Conservation (phyloP, 2,888 invertebrate genomes). For the Microctonus aethiopoides region DNA sequence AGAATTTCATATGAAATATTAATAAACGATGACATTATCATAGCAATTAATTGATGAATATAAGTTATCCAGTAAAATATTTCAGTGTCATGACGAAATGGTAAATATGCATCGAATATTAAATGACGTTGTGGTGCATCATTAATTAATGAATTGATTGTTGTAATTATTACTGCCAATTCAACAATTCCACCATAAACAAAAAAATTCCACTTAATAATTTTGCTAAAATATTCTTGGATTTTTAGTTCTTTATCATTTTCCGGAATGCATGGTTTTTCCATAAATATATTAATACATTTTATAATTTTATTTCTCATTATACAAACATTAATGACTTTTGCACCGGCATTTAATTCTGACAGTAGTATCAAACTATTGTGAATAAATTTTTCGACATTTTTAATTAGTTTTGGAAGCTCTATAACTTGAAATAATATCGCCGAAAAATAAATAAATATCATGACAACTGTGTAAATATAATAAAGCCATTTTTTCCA, state of each 20-base stretch:
- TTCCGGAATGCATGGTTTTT: conserved; percentile 6
- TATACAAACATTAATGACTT: background rate
- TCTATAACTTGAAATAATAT: conserved; percentile 7
- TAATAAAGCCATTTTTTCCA: conserved; percentile 15
- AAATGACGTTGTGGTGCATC: conserved; percentile 31
- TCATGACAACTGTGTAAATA: conserved; percentile 1
- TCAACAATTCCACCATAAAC: conserved; percentile 8
- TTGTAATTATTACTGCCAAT: conserved; percentile 11
- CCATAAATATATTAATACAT: background rate
- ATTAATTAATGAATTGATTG: conserved; percentile 25
- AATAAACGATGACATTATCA: conserved; percentile 11
- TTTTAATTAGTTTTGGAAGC: background rate
- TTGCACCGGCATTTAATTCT: background rate
- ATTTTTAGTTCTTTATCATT: background rate
- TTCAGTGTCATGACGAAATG: conserved; percentile 34
- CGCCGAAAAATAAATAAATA: background rate
- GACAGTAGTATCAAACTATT: background rate
- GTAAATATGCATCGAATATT: conserved; percentile 42
- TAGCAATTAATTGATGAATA: conserved; percentile 19
- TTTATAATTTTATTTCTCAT: background rate
- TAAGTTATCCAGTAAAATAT: conserved; percentile 36
- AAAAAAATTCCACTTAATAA: background rate
- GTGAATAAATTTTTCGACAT: conserved; percentile 5
- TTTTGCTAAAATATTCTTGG: background rate
- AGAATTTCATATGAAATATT: conserved; percentile 41